Percentiles rank a stretch among this genome's conserved stretches.
These are phyloP conservation scores for Nasonia longicornis DNA, from an alignment of 1,140 invertebrate genomes.

Conservation along the genomic window DNA sequence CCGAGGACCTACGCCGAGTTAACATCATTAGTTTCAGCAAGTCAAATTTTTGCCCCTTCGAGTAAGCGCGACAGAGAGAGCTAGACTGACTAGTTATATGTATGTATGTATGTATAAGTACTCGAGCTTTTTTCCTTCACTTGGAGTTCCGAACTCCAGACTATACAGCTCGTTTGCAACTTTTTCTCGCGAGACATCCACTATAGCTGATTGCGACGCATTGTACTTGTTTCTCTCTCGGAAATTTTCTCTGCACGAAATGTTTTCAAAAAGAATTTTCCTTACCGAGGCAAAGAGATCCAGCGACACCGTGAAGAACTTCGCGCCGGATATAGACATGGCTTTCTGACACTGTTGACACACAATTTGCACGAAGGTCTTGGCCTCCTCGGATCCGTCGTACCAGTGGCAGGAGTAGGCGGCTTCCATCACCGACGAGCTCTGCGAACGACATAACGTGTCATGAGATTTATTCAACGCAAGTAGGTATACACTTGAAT, in stretches of 20 bases:
- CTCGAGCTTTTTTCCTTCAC: neutral
- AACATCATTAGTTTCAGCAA: constrained; percentile 28
- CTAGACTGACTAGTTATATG: too few relatives aligned
- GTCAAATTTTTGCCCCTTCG: constrained; percentile 47
- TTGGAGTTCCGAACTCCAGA: too few relatives aligned
- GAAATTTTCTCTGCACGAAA: too few relatives aligned
- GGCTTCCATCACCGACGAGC: constrained; percentile 89
- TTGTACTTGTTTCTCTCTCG: too few relatives aligned
- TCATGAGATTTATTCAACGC: neutral
- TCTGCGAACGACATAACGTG: constrained; percentile 68
- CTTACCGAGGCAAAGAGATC: constrained; percentile 87
- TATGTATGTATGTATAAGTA: neutral
- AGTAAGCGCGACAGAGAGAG: too few relatives aligned
- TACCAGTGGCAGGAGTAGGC: constrained; percentile 91
- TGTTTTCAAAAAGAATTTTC: neutral
- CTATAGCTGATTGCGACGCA: too few relatives aligned
- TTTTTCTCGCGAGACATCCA: neutral
- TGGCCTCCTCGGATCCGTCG: constrained; percentile 87
- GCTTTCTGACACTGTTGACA: constrained; percentile 90
- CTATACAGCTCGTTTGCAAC: neutral
- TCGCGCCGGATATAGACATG: constrained; percentile 86
- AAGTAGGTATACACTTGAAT: neutral
- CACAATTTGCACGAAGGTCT: constrained; percentile 90
- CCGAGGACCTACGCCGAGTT: constrained; percentile 78
- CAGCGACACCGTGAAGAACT: constrained; percentile 87